These are phyloP conservation scores for Drosophila pegasa DNA, from an alignment of 2,888 invertebrate genomes.

Conservation along the genomic window DNA sequence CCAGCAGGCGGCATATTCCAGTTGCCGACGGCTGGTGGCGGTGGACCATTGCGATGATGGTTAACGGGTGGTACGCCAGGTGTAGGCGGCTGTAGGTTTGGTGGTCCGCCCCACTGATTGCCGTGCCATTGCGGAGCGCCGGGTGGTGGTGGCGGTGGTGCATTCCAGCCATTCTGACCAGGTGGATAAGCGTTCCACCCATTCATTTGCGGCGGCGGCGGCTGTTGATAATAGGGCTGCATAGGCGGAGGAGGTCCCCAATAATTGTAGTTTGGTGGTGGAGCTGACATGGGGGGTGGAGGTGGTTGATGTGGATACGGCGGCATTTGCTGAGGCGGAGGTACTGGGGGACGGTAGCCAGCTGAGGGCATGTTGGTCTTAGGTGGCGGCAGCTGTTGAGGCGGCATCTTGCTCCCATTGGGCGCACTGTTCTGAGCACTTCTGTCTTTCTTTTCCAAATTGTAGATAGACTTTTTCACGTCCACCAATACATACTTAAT, in stretches of 20 bases:
- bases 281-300: slow-evolving; percentile 72
- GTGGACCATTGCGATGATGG: slow-evolving; percentile 65
- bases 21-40: slow-evolving; percentile 64
- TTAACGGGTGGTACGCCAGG: slow-evolving; percentile 55
- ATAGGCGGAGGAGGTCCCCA: slow-evolving; percentile 79
- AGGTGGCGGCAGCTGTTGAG: slow-evolving; percentile 69
- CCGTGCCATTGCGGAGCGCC: slow-evolving; percentile 73
- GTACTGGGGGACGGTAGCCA: slow-evolving; percentile 69
- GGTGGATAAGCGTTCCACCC: slow-evolving; percentile 80
- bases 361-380: slow-evolving; percentile 53
- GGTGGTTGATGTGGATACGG: slow-evolving; percentile 73
- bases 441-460: slow-evolving; percentile 88
- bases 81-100: slow-evolving; percentile 61
- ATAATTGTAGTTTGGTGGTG: slow-evolving; percentile 82
- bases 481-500: slow-evolving; percentile 94
- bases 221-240: slow-evolving; percentile 77
- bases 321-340: slow-evolving; percentile 66
- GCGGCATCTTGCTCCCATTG: slow-evolving; percentile 58
- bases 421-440: slow-evolving; percentile 27
- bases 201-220: slow-evolving; percentile 85
- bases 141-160: slow-evolving; percentile 75
- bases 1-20: slow-evolving; percentile 67
- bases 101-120: slow-evolving; percentile 77
- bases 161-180: slow-evolving; percentile 79
- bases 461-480: slow-evolving; percentile 96